phyloP scores from a whole-genome alignment of 2,113 vertebrate genomes.

The Lathamus discolor region DNA sequence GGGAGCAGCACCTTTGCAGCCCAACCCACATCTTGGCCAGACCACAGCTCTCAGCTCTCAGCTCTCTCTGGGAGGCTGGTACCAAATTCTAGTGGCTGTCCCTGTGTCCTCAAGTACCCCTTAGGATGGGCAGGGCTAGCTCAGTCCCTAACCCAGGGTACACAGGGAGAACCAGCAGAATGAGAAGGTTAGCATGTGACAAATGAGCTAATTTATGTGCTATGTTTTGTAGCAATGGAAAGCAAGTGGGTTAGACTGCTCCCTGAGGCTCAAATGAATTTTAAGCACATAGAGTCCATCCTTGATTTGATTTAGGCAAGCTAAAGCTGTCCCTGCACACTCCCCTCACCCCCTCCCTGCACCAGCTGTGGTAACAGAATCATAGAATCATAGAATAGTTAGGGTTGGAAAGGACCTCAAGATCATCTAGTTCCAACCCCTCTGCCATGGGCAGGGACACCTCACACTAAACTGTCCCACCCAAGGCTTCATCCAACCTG shows the following conservation, averaged over 20 bases:
- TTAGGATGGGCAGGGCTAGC: rapidly evolving
- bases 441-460: too few species aligned
- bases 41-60: rapidly evolving
- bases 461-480: too few species aligned
- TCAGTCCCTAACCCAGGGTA: neutral
- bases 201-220: neutral
- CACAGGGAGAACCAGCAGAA: neutral
- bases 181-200: neutral
- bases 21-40: neutral
- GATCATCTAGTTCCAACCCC: too few species aligned
- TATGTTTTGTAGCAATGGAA: neutral
- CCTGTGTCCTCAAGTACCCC: neutral
- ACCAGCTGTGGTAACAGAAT: neutral
- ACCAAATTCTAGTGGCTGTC: neutral
- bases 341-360: neutral
- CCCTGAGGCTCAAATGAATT: neutral
- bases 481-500: too few species aligned
- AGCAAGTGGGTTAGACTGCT: neutral
- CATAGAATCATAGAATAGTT: too few species aligned
- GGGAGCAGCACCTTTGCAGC: rapidly evolving
- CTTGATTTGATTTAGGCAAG: neutral
- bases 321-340: neutral
- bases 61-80: neutral
- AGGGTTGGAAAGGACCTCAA: too few species aligned
- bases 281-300: neutral